Percentiles rank a stretch among this genome's conserved stretches.
These are phyloP conservation scores for Lasioglossum morio DNA, from an alignment of 2,888 invertebrate genomes.

Conservation along the genomic window DNA sequence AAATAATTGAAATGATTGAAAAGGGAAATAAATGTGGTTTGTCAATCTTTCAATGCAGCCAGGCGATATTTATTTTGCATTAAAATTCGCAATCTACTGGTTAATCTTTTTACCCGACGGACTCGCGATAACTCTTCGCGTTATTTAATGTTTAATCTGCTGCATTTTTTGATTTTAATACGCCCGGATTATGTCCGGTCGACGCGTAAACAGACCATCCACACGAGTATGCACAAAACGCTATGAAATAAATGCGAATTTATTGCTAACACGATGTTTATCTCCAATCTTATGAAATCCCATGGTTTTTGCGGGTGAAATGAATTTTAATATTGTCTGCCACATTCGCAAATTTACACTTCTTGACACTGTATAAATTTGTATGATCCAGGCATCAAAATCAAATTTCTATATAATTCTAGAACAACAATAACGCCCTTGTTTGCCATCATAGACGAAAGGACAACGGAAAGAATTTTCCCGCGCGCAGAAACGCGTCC, in stretches of 20 bases:
- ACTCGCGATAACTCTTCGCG: background rate
- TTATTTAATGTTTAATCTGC: background rate
- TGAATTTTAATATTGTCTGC: background rate
- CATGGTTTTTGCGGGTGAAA: background rate
- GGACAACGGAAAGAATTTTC: background rate
- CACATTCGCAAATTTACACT: background rate
- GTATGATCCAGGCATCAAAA: background rate
- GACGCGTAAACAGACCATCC: background rate
- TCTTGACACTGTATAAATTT: background rate
- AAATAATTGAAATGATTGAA: no score
- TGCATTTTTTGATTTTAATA: background rate
- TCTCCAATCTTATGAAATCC: background rate
- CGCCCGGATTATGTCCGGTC: background rate
- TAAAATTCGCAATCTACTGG: background rate
- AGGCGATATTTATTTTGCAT: background rate
- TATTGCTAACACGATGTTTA: background rate
- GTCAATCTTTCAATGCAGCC: no score
- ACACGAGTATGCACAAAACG: background rate
- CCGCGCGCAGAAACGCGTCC: background rate
- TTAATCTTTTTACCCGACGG: background rate
- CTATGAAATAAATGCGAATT: background rate
- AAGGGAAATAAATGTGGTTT: no score
- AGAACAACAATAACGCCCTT: background rate
- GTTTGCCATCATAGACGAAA: background rate
- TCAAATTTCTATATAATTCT: no score